Percentiles rank a stretch among this genome's conserved stretches.
These are phyloP conservation scores for Vespertilio murinus DNA, from an alignment of 2,797 vertebrate species.

Conservation along the genomic window DNA sequence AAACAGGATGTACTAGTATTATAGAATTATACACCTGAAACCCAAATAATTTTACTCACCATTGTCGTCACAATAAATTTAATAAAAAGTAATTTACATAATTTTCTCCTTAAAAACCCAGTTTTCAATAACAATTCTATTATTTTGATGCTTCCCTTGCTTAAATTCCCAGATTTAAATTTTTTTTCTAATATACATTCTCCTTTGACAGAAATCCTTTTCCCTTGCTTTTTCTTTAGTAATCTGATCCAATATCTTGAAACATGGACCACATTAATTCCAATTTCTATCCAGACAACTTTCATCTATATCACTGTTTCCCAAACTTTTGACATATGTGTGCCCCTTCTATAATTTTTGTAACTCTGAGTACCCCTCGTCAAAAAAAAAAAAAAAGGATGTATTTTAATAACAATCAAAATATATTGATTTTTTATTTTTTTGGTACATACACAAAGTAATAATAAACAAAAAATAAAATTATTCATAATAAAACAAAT, in stretches of 20 bases:
- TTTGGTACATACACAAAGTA: no score
- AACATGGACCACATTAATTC: background rate
- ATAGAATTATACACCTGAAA: background rate
- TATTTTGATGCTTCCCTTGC: background rate
- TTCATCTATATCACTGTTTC: no score
- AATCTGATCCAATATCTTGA: background rate
- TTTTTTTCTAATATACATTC: background rate
- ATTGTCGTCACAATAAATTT: background rate
- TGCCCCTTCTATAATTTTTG: no score
- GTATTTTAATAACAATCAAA: no score
- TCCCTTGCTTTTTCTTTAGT: background rate
- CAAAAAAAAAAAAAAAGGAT: no score
- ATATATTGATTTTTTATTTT: no score
- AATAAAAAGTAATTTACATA: background rate
- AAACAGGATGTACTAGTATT: background rate
- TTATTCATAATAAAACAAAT: no score
- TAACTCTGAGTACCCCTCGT: no score
- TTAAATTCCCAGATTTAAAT: background rate
- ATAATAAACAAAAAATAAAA: no score
- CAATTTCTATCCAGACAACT: background rate
- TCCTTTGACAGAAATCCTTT: conserved; percentile 28
- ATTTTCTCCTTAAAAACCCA: background rate
- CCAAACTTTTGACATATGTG: no score
- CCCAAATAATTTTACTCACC: background rate
- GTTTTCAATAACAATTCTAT: conserved; percentile 45